Evolutionary conservation across 2,797 vertebrate species (phyloP).

Genomic region (Loriculus beryllinus): DNA sequence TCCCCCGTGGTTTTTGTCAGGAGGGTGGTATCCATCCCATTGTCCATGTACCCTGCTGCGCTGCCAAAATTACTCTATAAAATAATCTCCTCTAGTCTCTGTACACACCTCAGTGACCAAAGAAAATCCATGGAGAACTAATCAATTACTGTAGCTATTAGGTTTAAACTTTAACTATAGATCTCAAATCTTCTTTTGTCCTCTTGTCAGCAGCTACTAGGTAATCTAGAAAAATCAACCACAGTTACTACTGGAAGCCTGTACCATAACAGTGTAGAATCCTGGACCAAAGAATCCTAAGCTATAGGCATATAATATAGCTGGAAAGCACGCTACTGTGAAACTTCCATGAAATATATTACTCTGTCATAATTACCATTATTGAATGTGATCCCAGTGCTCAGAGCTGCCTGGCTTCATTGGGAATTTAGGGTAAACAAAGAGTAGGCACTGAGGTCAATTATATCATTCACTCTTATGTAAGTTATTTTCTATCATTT

Average conservation of each 20-base stretch:
- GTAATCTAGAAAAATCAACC: not conserved
- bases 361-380: not conserved
- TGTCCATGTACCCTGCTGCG: not conserved
- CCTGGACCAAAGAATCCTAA: not conserved
- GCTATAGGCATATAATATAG: not conserved
- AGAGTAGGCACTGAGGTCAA: not conserved
- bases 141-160: slow-evolving; percentile 61
- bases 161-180: slow-evolving; percentile 58
- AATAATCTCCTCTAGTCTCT: slow-evolving; percentile 41
- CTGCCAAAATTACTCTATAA: slow-evolving; percentile 52
- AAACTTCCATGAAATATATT: not conserved
- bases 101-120: slow-evolving; percentile 45
- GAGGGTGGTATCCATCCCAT: slow-evolving; percentile 14
- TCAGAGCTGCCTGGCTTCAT: not conserved
- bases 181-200: slow-evolving; percentile 56
- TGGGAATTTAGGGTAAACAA: not conserved
- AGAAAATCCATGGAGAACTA: slow-evolving; percentile 52
- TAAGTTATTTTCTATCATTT: slow-evolving; percentile 35
- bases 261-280: not conserved
- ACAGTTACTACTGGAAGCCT: not conserved
- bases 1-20: slow-evolving; percentile 8
- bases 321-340: not conserved
- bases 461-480: slow-evolving; percentile 1
- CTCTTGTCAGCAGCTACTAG: not conserved
- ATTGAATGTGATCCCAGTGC: slow-evolving; percentile 11